Evolutionary conservation across 23 tunicate species (phyloP), one percentile per base, ranked within the genome.

Genomic region (Ascidia mentula): DNA sequence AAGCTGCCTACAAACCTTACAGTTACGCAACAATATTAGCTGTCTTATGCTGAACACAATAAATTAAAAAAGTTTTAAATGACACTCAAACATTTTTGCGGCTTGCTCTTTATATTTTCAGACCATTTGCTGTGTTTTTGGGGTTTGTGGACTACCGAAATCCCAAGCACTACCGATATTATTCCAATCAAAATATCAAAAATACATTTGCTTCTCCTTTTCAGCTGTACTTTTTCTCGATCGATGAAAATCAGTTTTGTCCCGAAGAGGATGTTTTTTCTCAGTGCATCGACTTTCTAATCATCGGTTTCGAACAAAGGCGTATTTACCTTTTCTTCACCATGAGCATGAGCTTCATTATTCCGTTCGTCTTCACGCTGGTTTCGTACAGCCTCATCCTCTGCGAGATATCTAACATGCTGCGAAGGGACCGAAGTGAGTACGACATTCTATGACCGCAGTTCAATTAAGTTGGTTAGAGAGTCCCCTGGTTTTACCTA

Each of bases 271-370:
- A 38, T 24, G 59, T 60, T 0, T 81, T 87, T 34, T 33, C 26
- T 7, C 92, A 87, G 35, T 87, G 92, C 75, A 73, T 80, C 17
- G 92, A 87, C 37, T 87, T 74, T 31, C 6, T 0, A 3, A 1
- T 22, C 12, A 26, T 69, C 7, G 40, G 28, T 32, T 37, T 31
- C 1, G 77, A 75, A 6, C n/a, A 39, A 5, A 24, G 75, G 70
- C 39, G 37, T 18, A 78, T 80, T n/a, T 87, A 87, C 30, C 76
- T 81, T 26, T 81, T 87, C 78, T 81, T 77, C 79, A 87, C 92
- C 6, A 87, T 87, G 92, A 24, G 72, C 46, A 60, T 87, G 73
- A 81, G 86, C 85, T 87, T 87, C 74, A 75, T 87, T 35, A 85
- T 87, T 40, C 92, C 92, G 3, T 42, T 87, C 39, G 17, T 87